Percentiles rank a stretch among this genome's conserved stretches.
These are phyloP conservation scores for Formica aserva DNA, from an alignment of 2,888 invertebrate genomes.

Conservation along the genomic window DNA sequence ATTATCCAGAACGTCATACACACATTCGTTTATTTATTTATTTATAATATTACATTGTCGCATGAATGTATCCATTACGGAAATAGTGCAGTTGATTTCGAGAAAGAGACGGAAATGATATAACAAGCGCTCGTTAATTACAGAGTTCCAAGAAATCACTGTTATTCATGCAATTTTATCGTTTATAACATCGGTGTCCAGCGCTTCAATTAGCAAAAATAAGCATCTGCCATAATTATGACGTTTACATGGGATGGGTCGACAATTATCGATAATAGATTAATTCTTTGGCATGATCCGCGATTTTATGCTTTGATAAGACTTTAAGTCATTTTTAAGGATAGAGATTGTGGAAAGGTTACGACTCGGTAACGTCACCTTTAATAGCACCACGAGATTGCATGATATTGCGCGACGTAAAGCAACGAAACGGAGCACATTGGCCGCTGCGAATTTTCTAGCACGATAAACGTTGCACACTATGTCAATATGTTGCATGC, in stretches of 20 bases:
- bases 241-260: not conserved
- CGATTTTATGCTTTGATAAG: not conserved
- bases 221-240: not conserved
- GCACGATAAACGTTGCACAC: constrained; percentile 11
- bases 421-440: constrained; percentile 54
- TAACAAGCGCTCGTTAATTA: not conserved
- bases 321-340: not conserved
- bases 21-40: not conserved
- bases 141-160: constrained; percentile 13
- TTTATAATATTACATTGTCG: not conserved
- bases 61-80: not conserved
- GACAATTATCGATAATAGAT: constrained; percentile 11
- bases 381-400: constrained; percentile 49
- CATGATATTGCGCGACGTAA: constrained; percentile 55
- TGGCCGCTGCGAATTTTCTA: constrained; percentile 40
- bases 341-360: not conserved
- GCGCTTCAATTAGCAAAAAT: constrained; percentile 16
- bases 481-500: constrained; percentile 21
- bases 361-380: constrained; percentile 36
- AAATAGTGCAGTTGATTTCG: not conserved
- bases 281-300: not conserved
- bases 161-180: constrained; percentile 21
- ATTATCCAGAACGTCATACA: constrained; percentile 56
- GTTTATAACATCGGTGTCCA: not conserved
- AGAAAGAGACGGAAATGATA: constrained; percentile 3